These are phyloP conservation scores for Plemyria rubiginata DNA, from an alignment of 2,888 invertebrate species.

Conservation along the genomic window DNA sequence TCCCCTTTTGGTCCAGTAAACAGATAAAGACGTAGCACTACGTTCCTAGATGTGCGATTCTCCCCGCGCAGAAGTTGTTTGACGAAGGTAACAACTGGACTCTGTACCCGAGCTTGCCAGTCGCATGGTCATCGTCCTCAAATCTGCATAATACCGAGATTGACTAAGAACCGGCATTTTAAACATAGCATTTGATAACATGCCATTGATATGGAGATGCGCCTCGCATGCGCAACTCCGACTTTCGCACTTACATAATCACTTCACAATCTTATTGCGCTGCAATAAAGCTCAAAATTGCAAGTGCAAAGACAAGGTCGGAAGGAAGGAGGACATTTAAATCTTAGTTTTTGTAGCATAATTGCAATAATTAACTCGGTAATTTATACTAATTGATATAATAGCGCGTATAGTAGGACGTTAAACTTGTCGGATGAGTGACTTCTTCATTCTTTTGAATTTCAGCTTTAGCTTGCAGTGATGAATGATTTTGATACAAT, in stretches of 20 bases:
- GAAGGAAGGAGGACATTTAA: constrained; percentile 52
- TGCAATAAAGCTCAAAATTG: constrained; percentile 36
- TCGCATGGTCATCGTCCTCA: constrained; percentile 28
- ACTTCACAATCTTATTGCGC: constrained; percentile 29
- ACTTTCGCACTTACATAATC: constrained; percentile 61
- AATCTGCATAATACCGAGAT: constrained; percentile 38
- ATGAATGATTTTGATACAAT: constrained; percentile 9
- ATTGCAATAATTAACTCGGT: constrained; percentile 44
- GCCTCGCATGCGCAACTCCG: constrained; percentile 52
- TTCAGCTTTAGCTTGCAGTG: constrained; percentile 18
- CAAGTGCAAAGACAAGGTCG: constrained; percentile 53
- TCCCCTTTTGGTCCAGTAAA: neutral
- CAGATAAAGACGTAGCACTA: neutral
- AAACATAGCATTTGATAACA: constrained; percentile 41
- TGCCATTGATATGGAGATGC: constrained; percentile 60
- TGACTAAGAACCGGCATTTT: constrained; percentile 30
- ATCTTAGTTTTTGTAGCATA: constrained; percentile 46
- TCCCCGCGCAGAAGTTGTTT: constrained; percentile 19
- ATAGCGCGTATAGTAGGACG: constrained; percentile 31
- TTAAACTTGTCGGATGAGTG: constrained; percentile 41
- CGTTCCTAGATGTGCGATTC: constrained; percentile 6
- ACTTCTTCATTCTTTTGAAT: constrained; percentile 30
- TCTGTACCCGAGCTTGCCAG: constrained; percentile 6
- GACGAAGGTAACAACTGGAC: constrained; percentile 9
- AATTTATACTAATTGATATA: constrained; percentile 39